Evolutionary conservation across 1,140 invertebrate genomes (phyloP).

Genomic region (Maconellicoccus hirsutus): DNA sequence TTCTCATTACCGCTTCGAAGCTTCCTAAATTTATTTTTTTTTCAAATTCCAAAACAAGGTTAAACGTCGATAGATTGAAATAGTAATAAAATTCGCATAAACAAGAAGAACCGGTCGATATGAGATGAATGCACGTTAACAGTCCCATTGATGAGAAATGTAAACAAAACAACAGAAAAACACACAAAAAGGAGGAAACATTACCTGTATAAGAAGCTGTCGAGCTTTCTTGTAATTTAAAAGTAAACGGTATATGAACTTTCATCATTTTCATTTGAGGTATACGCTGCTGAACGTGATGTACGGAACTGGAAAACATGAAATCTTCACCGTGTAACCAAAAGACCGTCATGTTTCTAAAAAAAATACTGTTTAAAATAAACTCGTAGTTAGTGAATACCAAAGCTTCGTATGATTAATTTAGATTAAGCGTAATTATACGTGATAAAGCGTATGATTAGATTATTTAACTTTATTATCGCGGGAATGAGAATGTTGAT

Average conservation of each 20-base stretch:
- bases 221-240: slow-evolving; percentile 54
- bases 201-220: slow-evolving; percentile 35
- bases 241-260: slow-evolving; percentile 65
- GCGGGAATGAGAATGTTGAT: too few species aligned
- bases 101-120: too few species aligned
- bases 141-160: too few species aligned
- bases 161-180: background rate
- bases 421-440: background rate
- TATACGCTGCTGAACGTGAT: slow-evolving; percentile 47
- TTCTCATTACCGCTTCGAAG: too few species aligned
- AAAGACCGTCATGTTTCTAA: slow-evolving; percentile 60
- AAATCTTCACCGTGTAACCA: slow-evolving; percentile 56
- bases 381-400: background rate
- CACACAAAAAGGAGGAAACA: too few species aligned
- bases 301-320: slow-evolving; percentile 43
- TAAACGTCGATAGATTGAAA: too few species aligned
- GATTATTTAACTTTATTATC: too few species aligned
- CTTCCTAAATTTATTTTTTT: too few species aligned
- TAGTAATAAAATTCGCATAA: too few species aligned
- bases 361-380: slow-evolving; percentile 28
- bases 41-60: too few species aligned
- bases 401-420: background rate
- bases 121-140: too few species aligned
- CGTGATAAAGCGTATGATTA: too few species aligned
- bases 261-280: slow-evolving; percentile 68